Percentiles rank a stretch among this genome's conserved stretches.
Conservation (phyloP, 2,113 vertebrate species). For the Nothobranchius furzeri region DNA sequence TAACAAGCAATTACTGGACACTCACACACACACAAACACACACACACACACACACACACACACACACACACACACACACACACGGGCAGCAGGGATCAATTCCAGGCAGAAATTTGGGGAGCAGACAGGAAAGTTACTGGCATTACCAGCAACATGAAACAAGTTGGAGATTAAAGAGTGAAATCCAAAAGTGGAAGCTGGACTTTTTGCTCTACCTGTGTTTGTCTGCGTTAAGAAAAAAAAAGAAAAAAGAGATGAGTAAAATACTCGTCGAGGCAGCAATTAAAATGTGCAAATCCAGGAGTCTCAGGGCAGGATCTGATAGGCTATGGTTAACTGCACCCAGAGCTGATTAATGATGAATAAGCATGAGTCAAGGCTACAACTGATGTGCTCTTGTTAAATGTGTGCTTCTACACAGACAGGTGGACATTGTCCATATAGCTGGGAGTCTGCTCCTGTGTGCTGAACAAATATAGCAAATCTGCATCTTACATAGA, state of each 20-base stretch:
- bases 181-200: constrained; percentile 31
- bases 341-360: constrained; percentile 56
- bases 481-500: constrained; percentile 25
- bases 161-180: constrained; percentile 24
- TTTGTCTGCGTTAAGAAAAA: not conserved
- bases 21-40: not conserved
- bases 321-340: constrained; percentile 66
- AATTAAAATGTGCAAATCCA: constrained; percentile 71
- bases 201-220: constrained; percentile 7
- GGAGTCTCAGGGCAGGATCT: constrained; percentile 46
- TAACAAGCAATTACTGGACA: constrained; percentile 66
- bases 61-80: constrained; percentile 4
- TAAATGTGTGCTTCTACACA: constrained; percentile 4
- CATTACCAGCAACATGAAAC: constrained; percentile 51
- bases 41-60: constrained; percentile 8
- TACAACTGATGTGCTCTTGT: constrained; percentile 15
- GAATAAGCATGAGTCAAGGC: constrained; percentile 56
- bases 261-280: constrained; percentile 45
- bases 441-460: constrained; percentile 4
- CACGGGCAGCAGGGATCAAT: constrained; percentile 42
- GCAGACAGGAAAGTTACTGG: constrained; percentile 59
- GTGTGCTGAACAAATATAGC: constrained; percentile 32
- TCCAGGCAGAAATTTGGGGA: constrained; percentile 42
- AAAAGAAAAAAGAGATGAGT: constrained; percentile 29
- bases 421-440: not conserved